Base-by-base conservation (phyloP, 2,113 vertebrate species). In the Oreochromis aureus region DNA sequence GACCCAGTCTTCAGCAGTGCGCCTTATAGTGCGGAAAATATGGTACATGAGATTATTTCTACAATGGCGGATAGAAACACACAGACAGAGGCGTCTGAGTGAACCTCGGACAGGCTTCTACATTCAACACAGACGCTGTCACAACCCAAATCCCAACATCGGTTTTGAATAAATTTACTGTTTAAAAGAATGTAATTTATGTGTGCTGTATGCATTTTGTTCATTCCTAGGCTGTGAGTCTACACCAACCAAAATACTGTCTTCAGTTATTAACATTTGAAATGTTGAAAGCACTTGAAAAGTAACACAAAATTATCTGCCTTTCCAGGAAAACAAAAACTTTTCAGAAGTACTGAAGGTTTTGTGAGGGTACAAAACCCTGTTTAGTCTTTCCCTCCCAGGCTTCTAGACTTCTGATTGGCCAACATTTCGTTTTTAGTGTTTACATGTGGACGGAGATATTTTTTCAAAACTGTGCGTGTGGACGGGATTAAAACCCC, bases 31-130 rank as follows among this genome's bases (percentile, higher is more conserved):
- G 24, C 24, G 24, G 24, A 24, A 24, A 24, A 24, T 24, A 24
- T 24, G 24, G 24, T 2, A 12, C 54, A 24, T 55, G 54, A 55
- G 54, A 55, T 55, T 7, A 55, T 2, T n/a, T 55, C 10, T 55
- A 24, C 54, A 55, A 0, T 55, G 54, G 54, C n/a, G 6, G 2
- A 55, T 12, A 55, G 54, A 55, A 24, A 55, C 54, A 0, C n/a
- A 24, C 54, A 55, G 54, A 55, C 54, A 24, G 54, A 24, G 24
- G 54, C 54, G 2, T 55, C 54, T 55, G 54, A 24, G 2, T 56
- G 54, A 24, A 24, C 22, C 22, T 56, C 3, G 2, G 54, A 56
- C 10, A 2, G 54, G 54, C 54, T 55, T 55, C 53, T 56, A 24
- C 22, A 56, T 56, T 7, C 54, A 56, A 56, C 54, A 56, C 54